phyloP scores from a whole-genome alignment of 2,888 invertebrate genomes.

The Patella caerulea region DNA sequence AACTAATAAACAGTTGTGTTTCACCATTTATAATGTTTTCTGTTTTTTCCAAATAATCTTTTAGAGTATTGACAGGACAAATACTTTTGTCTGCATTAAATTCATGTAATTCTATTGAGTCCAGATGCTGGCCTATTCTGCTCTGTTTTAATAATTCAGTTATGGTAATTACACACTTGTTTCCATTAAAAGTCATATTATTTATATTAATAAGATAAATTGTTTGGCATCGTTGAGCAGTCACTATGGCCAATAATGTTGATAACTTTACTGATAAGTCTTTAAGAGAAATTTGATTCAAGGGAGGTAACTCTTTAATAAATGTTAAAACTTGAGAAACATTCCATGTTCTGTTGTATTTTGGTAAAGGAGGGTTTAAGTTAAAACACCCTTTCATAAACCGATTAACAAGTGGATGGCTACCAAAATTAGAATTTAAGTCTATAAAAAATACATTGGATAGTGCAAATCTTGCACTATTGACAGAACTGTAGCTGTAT shows the following conservation, averaged over 20 bases:
- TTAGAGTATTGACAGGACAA: background rate
- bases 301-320: background rate
- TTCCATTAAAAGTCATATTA: background rate
- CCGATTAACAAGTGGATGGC: background rate
- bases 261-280: background rate
- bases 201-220: background rate
- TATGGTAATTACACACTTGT: background rate
- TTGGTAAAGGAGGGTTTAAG: background rate
- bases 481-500: background rate
- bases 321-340: background rate
- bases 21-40: background rate
- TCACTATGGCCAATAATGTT: background rate
- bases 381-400: background rate
- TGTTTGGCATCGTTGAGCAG: background rate
- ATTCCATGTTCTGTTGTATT: background rate
- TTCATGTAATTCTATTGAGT: background rate
- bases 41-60: background rate
- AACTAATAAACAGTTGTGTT: slow-evolving; percentile 6
- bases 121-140: background rate
- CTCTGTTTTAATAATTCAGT: background rate
- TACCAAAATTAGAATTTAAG: background rate
- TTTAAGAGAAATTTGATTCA: too few species aligned
- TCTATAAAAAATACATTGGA: background rate
- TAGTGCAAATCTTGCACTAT: background rate
- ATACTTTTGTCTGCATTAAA: too few species aligned